A percentile compares a stretch with the other conserved stretches of the same genome.
These are phyloP conservation scores for Canis aureus DNA, from an alignment of 2,113 vertebrate genomes.

Conservation along the genomic window DNA sequence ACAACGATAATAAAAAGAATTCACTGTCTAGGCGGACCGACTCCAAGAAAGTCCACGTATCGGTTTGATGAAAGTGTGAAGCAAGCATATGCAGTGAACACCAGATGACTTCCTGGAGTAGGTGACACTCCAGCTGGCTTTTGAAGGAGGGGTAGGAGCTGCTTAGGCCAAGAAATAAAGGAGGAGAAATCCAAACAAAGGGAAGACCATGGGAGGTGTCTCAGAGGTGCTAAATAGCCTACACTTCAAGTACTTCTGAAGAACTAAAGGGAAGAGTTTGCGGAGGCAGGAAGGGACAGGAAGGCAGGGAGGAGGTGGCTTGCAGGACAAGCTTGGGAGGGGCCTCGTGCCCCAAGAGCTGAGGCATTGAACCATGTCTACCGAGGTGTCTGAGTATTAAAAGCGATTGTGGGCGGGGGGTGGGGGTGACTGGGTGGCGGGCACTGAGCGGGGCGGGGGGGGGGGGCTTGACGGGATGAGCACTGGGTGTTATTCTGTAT, in stretches of 20 bases:
- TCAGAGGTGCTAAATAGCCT: not conserved
- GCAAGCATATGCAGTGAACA: not conserved
- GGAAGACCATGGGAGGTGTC: not conserved
- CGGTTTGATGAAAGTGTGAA: not conserved
- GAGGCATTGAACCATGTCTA: not conserved
- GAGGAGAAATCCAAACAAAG: not conserved
- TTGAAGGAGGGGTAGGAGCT: not conserved
- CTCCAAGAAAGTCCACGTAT: not conserved
- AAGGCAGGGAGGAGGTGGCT: not conserved
- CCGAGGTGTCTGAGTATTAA: not conserved
- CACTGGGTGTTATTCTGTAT: too few species aligned
- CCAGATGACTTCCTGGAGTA: not conserved
- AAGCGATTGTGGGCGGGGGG: too few species aligned
- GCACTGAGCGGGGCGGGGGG: too few species aligned
- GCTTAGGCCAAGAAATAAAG: not conserved
- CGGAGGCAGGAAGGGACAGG: not conserved
- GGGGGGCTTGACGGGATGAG: too few species aligned
- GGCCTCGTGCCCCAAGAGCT: not conserved
- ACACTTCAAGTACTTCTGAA: not conserved
- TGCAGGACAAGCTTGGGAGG: not conserved
- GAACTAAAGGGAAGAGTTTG: not conserved
- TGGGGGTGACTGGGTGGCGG: too few species aligned
- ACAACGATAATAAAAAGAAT: not conserved
- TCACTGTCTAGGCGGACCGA: not conserved
- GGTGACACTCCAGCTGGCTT: not conserved